These are phyloP conservation scores for Burhinus oedicnemus DNA, from an alignment of 2,113 vertebrate species.

Conservation along the genomic window DNA sequence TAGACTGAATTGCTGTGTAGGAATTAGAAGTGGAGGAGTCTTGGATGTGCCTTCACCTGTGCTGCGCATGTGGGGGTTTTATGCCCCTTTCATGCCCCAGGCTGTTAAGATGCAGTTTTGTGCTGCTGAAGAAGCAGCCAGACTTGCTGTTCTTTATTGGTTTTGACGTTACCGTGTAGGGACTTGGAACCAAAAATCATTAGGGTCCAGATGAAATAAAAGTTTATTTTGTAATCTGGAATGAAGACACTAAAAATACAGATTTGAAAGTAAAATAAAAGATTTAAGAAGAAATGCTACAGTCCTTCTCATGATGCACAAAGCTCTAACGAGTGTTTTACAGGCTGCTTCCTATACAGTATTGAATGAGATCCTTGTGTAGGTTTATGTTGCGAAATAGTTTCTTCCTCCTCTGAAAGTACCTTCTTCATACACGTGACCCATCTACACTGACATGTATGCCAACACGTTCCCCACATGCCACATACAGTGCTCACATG, in stretches of 20 bases:
- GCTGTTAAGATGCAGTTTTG: neutral
- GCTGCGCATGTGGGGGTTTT: fast-evolving
- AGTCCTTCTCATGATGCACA: neutral
- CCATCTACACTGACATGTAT: neutral
- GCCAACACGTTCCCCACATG: neutral
- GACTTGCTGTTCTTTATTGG: neutral
- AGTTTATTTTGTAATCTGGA: neutral
- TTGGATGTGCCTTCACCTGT: neutral
- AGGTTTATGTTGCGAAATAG: conserved; percentile 43
- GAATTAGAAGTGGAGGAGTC: neutral
- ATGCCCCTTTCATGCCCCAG: neutral
- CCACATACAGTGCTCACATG: neutral
- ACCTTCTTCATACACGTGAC: conserved; percentile 32
- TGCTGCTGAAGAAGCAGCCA: neutral
- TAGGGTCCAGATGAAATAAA: neutral
- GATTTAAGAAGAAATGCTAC: neutral
- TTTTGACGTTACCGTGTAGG: neutral
- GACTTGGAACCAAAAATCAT: neutral
- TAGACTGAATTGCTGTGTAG: neutral
- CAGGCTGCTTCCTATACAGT: neutral
- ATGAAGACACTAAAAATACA: neutral
- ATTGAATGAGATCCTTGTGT: conserved; percentile 33
- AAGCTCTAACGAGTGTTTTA: neutral
- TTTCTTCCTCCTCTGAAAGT: conserved; percentile 46
- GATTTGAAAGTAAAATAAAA: neutral